Conservation (phyloP, 2,113 vertebrate species). For the Rhinoderma darwinii region DNA sequence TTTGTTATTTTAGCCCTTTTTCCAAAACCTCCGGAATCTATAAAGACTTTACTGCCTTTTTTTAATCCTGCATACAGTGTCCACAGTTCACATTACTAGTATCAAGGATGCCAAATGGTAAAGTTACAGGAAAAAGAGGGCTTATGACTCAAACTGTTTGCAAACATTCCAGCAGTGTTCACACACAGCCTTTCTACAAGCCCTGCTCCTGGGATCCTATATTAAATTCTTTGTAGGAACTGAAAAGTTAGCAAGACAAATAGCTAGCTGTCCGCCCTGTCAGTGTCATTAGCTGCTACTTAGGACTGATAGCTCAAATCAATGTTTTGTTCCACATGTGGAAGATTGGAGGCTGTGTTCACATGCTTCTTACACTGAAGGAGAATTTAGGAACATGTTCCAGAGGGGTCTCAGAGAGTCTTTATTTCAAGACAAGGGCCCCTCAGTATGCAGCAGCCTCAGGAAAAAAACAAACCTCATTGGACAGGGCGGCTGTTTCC, state of each 20-base stretch:
- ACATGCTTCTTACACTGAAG: constrained; percentile 27
- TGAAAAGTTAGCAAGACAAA: constrained; percentile 21
- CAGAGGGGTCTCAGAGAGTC: constrained; percentile 55
- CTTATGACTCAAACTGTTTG: constrained; percentile 32
- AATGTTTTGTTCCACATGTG: constrained; percentile 47
- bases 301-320: constrained; percentile 40
- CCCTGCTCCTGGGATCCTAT: background rate
- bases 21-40: background rate
- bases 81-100: background rate
- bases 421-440: constrained; percentile 58
- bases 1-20: background rate
- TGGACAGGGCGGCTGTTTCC: constrained; percentile 57
- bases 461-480: constrained; percentile 53
- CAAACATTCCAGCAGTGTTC: constrained; percentile 14
- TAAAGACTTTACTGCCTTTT: background rate
- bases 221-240: background rate
- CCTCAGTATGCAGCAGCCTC: constrained; percentile 50
- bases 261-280: constrained; percentile 17
- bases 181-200: background rate
- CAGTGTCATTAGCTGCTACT: constrained; percentile 27
- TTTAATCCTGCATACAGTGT: background rate
- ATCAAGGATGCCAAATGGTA: background rate
- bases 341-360: constrained; percentile 46
- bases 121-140: constrained; percentile 30
- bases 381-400: constrained; percentile 50